Conservation (phyloP, 2,797 vertebrate species). For the Menidia menidia region DNA sequence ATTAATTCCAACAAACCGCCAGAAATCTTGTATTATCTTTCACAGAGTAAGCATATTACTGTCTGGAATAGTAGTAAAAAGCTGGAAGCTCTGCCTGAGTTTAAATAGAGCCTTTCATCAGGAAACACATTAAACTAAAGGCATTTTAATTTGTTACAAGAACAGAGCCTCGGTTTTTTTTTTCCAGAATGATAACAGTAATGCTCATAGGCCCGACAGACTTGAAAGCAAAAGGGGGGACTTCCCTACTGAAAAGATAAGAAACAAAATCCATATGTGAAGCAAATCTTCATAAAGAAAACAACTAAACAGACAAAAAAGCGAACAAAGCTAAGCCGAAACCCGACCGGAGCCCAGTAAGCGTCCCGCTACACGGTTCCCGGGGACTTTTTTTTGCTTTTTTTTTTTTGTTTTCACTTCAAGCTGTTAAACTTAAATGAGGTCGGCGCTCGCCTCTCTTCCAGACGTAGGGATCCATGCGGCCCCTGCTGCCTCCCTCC, state of each 20-base stretch:
- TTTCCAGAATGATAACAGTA: conserved; percentile 29
- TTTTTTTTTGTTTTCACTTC: conserved; percentile 27
- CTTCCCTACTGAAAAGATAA: conserved; percentile 27
- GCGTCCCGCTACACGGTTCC: conserved; percentile 1
- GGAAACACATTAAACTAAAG: conserved; percentile 53
- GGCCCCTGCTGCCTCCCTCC: conserved; percentile 10
- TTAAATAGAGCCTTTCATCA: conserved; percentile 46
- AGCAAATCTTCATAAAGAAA: conserved; percentile 61
- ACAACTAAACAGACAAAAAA: conserved; percentile 41
- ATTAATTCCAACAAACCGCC: conserved; percentile 45
- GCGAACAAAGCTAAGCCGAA: conserved; percentile 17
- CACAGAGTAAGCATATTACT: conserved; percentile 32
- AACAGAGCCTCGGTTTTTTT: conserved; percentile 12
- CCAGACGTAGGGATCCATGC: conserved; percentile 10
- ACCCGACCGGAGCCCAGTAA: conserved; percentile 22
- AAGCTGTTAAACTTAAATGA: not conserved
- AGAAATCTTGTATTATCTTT: conserved; percentile 48
- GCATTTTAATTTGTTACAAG: conserved; percentile 57
- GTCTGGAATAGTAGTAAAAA: conserved; percentile 44
- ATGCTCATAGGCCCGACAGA: conserved; percentile 14
- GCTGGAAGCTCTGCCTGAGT: conserved; percentile 25
- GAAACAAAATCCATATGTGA: conserved; percentile 54
- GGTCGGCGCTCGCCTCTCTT: not conserved
- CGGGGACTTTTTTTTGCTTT: conserved; percentile 19
- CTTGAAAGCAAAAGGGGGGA: conserved; percentile 31